Base-by-base conservation (phyloP, 2,888 invertebrate genomes). In the Caradrina kadenii region DNA sequence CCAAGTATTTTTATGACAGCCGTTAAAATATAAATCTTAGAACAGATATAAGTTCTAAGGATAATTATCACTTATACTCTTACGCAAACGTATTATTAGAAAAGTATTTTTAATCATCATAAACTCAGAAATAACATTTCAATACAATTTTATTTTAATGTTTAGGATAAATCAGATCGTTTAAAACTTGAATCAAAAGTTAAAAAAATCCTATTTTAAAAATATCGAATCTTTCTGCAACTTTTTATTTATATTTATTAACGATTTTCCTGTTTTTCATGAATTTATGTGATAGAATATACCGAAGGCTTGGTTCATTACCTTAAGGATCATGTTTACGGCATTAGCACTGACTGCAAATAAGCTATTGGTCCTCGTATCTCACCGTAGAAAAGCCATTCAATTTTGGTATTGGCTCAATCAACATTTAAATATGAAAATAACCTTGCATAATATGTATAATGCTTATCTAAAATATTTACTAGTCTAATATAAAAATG, bases 11-110 rank as follows among this genome's bases (percentile, higher is more conserved):
- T 68, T 67, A 79, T 77, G 59, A 54, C 45, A 63, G 64, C 49
- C 15, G 35, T 73, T 67, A 76, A 76, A 62, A 67, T 66, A 56
- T 73, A 80, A 80, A 67, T 80, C 61, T 11, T 15, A 26, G 17
- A 63, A 22, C 53, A 54, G 56, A 66, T 54, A 39, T 54, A 53
- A 21, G 45, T 63, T 65, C 11, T 45, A 42, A 62, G 17, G 15
- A 19, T 48, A 52, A 17, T 26, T 26, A 45, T 15, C 15, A 42
- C 11, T 52, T 21, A 53, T 17, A 42, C 17, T 19, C 15, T n/a
- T 17, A 3, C n/a, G 31, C 15, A 45, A 69, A 52, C 17, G 8
- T 72, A 49, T 53, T 69, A 49, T 62, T 61, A 52, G 11, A 10
- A 55, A 73, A 8, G 31, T 31, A 48, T 15, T 68, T 73, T 53